Evolutionary conservation across 2,113 vertebrate species (phyloP).

Genomic region (Amblyopsis rosae): DNA sequence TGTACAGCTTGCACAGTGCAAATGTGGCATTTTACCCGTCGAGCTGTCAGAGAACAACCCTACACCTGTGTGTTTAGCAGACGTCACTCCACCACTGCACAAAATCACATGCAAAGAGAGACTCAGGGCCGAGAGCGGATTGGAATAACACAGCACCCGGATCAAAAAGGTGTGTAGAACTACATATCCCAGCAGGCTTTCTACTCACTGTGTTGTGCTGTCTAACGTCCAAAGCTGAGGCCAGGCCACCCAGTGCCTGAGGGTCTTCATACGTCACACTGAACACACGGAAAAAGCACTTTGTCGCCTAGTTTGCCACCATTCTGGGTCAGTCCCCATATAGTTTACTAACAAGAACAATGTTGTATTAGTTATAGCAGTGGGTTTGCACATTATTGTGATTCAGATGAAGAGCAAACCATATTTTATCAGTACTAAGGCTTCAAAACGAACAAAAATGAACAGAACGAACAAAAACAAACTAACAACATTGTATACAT

Average conservation of each 20-base stretch:
- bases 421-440: too few relatives aligned
- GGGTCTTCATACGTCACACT: constrained; percentile 92
- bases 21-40: constrained; percentile 2
- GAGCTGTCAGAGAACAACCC: not conserved
- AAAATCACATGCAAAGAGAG: constrained; percentile 36
- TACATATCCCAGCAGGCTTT: constrained; percentile 28
- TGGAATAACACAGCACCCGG: constrained; percentile 9
- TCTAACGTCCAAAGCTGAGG: constrained; percentile 85
- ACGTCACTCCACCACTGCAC: not conserved
- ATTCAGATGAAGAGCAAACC: too few relatives aligned
- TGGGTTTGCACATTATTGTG: too few relatives aligned
- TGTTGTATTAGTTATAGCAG: too few relatives aligned
- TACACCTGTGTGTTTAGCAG: too few relatives aligned
- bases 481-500: not conserved
- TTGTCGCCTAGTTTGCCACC: too few relatives aligned
- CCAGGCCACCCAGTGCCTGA: constrained; percentile 83
- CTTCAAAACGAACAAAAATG: too few relatives aligned
- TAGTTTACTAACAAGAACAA: too few relatives aligned
- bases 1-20: not conserved
- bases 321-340: too few relatives aligned
- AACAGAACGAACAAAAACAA: too few relatives aligned
- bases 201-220: constrained; percentile 91
- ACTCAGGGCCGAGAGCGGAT: constrained; percentile 9
- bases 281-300: constrained; percentile 19
- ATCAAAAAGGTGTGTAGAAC: constrained; percentile 2